Conservation (phyloP, 2,797 vertebrate species). For the Chloroceryle inda region DNA sequence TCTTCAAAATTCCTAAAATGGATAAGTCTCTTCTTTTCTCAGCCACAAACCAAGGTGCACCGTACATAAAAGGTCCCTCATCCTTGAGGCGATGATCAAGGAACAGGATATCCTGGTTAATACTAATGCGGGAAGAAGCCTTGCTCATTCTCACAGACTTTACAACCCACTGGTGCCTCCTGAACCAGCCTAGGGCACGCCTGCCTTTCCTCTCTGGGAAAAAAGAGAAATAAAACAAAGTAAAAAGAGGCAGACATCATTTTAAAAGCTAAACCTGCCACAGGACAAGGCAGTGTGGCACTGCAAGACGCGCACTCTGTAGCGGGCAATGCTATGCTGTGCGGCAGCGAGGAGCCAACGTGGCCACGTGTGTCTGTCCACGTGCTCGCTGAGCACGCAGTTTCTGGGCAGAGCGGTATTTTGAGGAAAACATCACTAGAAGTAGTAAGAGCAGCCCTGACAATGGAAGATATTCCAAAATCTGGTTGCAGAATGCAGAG, state of each 20-base stretch:
- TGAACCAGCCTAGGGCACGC: conserved; percentile 2
- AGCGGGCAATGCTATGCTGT: rapidly evolving
- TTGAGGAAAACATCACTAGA: not conserved
- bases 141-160: conserved; percentile 57
- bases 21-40: conserved; percentile 62
- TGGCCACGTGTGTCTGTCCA: not conserved
- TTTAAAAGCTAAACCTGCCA: not conserved
- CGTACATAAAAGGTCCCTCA: conserved; percentile 20
- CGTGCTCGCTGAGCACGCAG: not conserved
- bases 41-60: conserved; percentile 52
- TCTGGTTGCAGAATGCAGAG: not conserved
- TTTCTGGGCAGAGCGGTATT: rapidly evolving
- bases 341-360: not conserved
- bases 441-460: not conserved
- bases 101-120: conserved; percentile 71
- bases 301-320: rapidly evolving
- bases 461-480: not conserved
- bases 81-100: conserved; percentile 61
- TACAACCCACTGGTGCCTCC: conserved; percentile 48
- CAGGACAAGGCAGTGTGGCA: not conserved
- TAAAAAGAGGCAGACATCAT: not conserved
- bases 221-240: not conserved
- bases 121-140: conserved; percentile 56
- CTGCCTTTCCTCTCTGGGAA: not conserved
- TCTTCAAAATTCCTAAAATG: conserved; percentile 60